phyloP scores from a whole-genome alignment of 2,888 invertebrate species.

The Halictus quadricinctus region DNA sequence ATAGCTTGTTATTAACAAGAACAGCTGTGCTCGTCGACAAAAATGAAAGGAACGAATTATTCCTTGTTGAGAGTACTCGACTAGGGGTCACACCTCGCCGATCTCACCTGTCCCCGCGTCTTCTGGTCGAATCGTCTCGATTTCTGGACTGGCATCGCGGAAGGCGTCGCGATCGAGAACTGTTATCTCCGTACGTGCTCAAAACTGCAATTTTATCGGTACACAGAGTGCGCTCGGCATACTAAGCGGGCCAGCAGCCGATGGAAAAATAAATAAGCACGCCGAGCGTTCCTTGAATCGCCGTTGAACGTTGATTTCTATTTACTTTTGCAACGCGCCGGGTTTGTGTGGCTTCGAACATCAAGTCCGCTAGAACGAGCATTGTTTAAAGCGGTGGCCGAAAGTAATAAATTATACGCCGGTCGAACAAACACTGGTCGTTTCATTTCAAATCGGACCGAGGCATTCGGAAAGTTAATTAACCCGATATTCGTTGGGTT shows the following conservation, averaged over 20 bases:
- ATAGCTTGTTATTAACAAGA: neutral
- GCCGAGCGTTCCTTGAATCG: constrained; percentile 54
- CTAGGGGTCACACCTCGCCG: neutral
- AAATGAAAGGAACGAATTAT: neutral
- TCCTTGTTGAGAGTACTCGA: neutral
- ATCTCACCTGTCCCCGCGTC: neutral
- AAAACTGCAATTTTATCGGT: constrained; percentile 28
- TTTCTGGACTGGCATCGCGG: neutral
- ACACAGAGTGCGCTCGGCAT: neutral
- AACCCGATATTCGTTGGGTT: constrained; percentile 27
- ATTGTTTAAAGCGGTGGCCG: constrained; percentile 33
- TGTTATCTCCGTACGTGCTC: neutral
- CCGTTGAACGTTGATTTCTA: constrained; percentile 35
- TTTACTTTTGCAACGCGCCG: constrained; percentile 48
- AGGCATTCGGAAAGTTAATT: constrained; percentile 33
- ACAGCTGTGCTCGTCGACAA: neutral
- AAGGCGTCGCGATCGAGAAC: neutral
- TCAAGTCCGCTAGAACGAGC: constrained; percentile 1
- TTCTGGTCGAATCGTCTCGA: neutral
- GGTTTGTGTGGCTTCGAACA: neutral
- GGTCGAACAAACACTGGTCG: neutral
- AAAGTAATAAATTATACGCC: constrained; percentile 41
- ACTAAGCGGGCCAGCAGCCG: constrained; percentile 15
- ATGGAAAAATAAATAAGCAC: constrained; percentile 58
- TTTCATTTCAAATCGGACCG: neutral